A percentile compares a stretch with the other conserved stretches of the same genome.
phyloP scores from a whole-genome alignment of 2,113 vertebrate genomes.

The Anseranas semipalmata region DNA sequence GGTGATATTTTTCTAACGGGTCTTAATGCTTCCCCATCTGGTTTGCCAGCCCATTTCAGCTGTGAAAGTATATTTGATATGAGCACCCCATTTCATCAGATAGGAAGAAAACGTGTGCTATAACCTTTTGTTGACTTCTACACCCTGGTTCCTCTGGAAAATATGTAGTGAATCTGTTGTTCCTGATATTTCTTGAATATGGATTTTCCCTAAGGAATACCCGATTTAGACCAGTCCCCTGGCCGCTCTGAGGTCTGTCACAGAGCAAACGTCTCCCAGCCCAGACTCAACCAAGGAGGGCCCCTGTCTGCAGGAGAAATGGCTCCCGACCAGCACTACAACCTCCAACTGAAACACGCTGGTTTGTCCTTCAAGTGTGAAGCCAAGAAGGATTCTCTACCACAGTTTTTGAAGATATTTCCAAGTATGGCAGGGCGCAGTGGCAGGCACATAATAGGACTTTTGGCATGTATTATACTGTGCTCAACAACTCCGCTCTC shows the following conservation, averaged over 20 bases:
- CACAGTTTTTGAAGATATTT: constrained; percentile 43
- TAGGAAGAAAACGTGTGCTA: not conserved
- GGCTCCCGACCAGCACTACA: accelerated
- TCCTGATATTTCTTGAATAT: not conserved
- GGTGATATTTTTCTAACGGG: not conserved
- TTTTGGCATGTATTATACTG: constrained; percentile 46
- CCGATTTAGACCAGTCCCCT: not conserved
- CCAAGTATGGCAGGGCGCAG: constrained; percentile 57
- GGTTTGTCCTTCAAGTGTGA: constrained; percentile 4
- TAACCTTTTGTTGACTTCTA: not conserved
- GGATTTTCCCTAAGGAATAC: not conserved
- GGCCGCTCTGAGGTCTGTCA: not conserved
- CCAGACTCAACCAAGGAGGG: accelerated
- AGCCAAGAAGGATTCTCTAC: not conserved
- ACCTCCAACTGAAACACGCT: not conserved
- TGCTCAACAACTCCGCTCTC: constrained; percentile 53
- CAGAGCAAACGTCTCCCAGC: not conserved
- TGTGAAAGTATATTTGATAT: not conserved
- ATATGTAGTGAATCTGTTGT: not conserved
- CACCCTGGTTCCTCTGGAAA: not conserved
- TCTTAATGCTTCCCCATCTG: not conserved
- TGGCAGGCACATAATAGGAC: constrained; percentile 39
- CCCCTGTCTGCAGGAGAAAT: not conserved
- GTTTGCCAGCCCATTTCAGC: not conserved
- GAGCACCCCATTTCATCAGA: not conserved